phyloP scores from a whole-genome alignment of 2,888 invertebrate genomes.

The Bugula neritina region DNA sequence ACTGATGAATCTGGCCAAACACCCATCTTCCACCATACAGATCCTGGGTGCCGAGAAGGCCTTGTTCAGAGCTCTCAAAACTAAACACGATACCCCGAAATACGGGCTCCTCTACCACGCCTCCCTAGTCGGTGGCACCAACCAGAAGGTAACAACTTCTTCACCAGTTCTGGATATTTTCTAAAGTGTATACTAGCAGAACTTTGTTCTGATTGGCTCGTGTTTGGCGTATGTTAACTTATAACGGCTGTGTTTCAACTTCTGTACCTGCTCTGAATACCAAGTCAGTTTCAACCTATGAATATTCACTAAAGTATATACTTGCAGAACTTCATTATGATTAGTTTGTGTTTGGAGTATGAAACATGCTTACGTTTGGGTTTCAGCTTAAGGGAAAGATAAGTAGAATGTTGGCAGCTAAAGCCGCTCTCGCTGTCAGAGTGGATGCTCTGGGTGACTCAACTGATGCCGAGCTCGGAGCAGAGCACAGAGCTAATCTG shows the following conservation, averaged over 20 bases:
- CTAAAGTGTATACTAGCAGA: too few species aligned
- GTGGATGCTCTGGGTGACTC: slow-evolving; percentile 95
- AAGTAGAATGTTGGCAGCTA: slow-evolving; percentile 92
- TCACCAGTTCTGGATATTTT: too few species aligned
- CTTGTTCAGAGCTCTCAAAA: slow-evolving; percentile 89
- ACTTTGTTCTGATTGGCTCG: too few species aligned
- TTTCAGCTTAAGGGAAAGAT: slow-evolving; percentile 47
- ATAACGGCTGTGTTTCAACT: too few species aligned
- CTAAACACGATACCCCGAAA: slow-evolving; percentile 95
- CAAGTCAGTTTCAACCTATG: too few species aligned
- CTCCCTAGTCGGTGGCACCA: slow-evolving; percentile 81
- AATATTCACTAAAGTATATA: too few species aligned
- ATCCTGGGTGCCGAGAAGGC: slow-evolving; percentile 98
- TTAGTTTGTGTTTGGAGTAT: too few species aligned
- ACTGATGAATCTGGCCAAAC: slow-evolving; percentile 88
- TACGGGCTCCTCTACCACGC: slow-evolving; percentile 98
- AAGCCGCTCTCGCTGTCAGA: slow-evolving; percentile 83
- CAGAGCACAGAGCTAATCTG: slow-evolving; percentile 80
- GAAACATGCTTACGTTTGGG: too few species aligned
- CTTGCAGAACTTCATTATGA: too few species aligned
- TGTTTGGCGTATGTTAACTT: too few species aligned
- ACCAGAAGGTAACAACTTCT: slow-evolving; percentile 59
- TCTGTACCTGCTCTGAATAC: too few species aligned
- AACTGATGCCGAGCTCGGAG: slow-evolving; percentile 69
- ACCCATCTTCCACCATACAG: slow-evolving; percentile 95